Conservation (phyloP, 2,888 invertebrate genomes). For the Griposia aprilina region DNA sequence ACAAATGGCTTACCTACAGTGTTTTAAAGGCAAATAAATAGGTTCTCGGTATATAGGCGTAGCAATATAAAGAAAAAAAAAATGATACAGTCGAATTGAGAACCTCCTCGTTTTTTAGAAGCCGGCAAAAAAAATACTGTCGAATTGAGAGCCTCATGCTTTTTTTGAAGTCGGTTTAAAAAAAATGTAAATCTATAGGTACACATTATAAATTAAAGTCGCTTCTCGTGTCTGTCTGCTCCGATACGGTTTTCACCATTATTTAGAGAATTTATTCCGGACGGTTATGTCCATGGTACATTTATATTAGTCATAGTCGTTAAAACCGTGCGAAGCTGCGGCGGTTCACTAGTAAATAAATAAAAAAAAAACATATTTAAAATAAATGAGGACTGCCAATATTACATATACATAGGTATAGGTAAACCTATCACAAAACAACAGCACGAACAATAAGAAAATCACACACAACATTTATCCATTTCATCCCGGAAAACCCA, state of each 20-base stretch:
- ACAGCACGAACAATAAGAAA: slow-evolving; percentile 6
- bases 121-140: no score
- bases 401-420: neutral
- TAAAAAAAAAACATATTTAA: neutral
- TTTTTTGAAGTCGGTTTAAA: no score
- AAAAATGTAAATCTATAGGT: no score
- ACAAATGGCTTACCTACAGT: neutral
- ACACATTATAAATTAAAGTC: neutral
- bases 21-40: neutral
- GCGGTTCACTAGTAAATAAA: neutral
- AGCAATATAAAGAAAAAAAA: neutral
- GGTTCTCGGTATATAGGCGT: neutral
- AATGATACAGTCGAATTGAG: no score
- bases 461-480: slow-evolving; percentile 39
- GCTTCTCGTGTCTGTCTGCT: neutral
- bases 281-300: neutral
- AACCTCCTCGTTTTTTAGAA: no score
- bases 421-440: neutral
- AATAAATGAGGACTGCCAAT: neutral
- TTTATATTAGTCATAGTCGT: neutral
- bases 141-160: no score
- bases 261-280: neutral
- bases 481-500: slow-evolving; percentile 37
- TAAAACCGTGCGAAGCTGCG: neutral
- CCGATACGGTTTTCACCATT: neutral